These are phyloP conservation scores for Hyles euphorbiae DNA, from an alignment of 1,140 invertebrate species.

Conservation along the genomic window DNA sequence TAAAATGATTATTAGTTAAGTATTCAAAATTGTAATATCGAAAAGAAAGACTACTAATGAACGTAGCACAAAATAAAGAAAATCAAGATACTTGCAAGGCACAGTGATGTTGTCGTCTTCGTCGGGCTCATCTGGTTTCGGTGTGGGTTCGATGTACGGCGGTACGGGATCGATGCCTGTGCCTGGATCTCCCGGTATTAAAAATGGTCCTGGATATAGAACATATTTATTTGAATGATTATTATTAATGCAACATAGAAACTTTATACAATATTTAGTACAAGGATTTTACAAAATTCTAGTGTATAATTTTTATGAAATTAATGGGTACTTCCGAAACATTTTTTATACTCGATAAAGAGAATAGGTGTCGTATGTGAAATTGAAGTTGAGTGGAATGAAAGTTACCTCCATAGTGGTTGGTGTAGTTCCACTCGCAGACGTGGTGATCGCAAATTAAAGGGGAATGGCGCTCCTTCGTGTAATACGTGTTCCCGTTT, in stretches of 20 bases:
- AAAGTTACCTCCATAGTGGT: conserved; percentile 56
- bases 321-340: no score
- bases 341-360: no score
- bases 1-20: no score
- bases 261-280: background rate
- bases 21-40: no score
- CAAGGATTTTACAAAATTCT: no score
- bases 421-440: conserved; percentile 66
- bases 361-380: no score
- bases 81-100: conserved; percentile 39
- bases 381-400: no score
- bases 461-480: conserved; percentile 47
- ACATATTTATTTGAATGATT: background rate
- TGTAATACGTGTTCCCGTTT: conserved; percentile 59
- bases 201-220: conserved; percentile 45
- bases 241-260: background rate
- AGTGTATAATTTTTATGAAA: no score
- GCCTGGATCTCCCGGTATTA: conserved; percentile 58
- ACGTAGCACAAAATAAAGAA: background rate
- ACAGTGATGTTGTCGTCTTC: conserved; percentile 53
- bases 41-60: no score
- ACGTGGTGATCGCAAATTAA: conserved; percentile 61
- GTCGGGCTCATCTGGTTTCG: conserved; percentile 36
- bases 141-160: conserved; percentile 54
- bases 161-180: conserved; percentile 50